Conservation (phyloP, 2,888 invertebrate genomes). For the Lamellibrachia columna region DNA sequence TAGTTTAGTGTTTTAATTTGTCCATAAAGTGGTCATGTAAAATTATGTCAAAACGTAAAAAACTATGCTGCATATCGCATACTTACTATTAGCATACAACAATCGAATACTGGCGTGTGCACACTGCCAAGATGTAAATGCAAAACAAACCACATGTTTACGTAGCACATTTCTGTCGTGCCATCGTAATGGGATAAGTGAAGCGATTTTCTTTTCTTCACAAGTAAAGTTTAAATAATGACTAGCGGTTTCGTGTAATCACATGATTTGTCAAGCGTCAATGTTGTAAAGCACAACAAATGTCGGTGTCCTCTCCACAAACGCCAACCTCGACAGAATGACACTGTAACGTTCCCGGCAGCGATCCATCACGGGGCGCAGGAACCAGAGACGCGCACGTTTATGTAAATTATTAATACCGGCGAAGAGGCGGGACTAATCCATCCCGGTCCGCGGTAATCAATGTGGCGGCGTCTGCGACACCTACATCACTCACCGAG, state of each 20-base stretch:
- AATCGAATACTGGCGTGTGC: too few relatives aligned
- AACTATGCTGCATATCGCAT: too few relatives aligned
- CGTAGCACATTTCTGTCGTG: too few relatives aligned
- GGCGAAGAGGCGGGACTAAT: background rate
- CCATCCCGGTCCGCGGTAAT: background rate
- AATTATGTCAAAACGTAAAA: too few relatives aligned
- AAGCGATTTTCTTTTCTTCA: too few relatives aligned
- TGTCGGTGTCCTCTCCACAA: background rate
- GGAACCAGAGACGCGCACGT: background rate
- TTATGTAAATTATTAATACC: conserved; percentile 5
- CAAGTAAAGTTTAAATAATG: background rate
- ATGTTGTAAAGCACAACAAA: background rate
- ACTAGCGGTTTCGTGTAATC: background rate
- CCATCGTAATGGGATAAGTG: too few relatives aligned
- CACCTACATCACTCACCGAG: background rate
- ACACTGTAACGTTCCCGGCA: background rate
- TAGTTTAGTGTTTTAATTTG: too few relatives aligned
- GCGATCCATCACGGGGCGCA: background rate
- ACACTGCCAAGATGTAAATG: background rate
- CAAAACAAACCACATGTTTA: too few relatives aligned
- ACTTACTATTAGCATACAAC: too few relatives aligned
- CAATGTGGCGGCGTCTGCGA: background rate
- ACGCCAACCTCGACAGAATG: background rate
- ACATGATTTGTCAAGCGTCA: background rate
- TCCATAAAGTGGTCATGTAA: too few relatives aligned